A percentile compares a stretch with the other conserved stretches of the same genome.
Conservation (phyloP, 2,113 vertebrate genomes). For the Ptyas mucosa region DNA sequence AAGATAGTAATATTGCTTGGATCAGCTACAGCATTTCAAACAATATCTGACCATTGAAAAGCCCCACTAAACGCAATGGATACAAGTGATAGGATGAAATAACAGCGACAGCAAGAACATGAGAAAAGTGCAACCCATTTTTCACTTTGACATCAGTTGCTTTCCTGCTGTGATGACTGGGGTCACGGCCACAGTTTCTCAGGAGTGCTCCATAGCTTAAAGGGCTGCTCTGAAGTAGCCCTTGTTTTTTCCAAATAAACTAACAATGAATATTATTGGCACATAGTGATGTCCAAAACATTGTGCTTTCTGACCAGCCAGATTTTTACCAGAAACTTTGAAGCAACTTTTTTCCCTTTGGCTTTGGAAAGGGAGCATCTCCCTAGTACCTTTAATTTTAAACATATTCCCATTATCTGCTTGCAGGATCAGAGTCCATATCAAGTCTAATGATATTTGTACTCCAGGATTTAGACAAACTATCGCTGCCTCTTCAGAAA, state of each 20-base stretch:
- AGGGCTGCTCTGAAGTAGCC: not conserved
- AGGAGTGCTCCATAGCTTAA: not conserved
- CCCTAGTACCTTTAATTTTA: not conserved
- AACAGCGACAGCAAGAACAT: not conserved
- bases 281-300: not conserved
- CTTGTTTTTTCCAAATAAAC: not conserved
- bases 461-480: not conserved
- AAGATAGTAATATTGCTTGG: not conserved
- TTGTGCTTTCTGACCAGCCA: not conserved
- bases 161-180: not conserved
- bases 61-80: too few relatives aligned
- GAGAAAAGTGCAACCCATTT: not conserved
- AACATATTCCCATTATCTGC: not conserved
- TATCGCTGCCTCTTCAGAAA: not conserved
- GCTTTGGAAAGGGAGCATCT: not conserved
- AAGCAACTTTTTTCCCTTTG: not conserved
- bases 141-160: not conserved
- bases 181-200: not conserved
- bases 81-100: not conserved
- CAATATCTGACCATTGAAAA: not conserved
- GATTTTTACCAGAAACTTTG: not conserved
- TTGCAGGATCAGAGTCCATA: not conserved
- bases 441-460: not conserved
- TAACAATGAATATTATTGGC: not conserved
- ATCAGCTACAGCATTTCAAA: not conserved